Evolutionary conservation across 2,113 vertebrate genomes (phyloP).

Genomic region (Chinchilla lanigera): DNA sequence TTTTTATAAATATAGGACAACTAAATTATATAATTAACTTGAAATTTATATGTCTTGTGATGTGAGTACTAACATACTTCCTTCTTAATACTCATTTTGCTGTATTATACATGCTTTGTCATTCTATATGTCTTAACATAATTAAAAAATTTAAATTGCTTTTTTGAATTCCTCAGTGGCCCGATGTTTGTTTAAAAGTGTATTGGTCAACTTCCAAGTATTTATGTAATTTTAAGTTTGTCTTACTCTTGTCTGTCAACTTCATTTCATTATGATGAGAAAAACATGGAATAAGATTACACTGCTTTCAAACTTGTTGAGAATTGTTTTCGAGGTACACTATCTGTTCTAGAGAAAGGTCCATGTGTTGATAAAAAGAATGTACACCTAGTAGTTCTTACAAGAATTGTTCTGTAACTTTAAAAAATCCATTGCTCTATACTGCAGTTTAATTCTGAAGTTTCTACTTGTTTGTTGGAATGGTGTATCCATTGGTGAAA

Average conservation of each 20-base stretch:
- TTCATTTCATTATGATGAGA: not conserved
- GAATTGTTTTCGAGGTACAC: not conserved
- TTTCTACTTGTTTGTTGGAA: not conserved
- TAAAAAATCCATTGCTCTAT: not conserved
- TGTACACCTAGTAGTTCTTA: not conserved
- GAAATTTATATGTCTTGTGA: too few species aligned
- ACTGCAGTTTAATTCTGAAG: not conserved
- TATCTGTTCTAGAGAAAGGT: not conserved
- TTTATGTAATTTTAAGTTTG: not conserved
- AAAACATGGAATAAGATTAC: not conserved
- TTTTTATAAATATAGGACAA: too few species aligned
- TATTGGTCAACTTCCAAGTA: not conserved
- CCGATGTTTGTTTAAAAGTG: not conserved
- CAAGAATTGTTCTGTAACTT: not conserved
- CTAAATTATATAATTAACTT: too few species aligned
- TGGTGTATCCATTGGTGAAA: not conserved
- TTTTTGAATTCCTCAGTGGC: not conserved
- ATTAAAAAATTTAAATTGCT: not conserved
- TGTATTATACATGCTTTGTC: too few species aligned
- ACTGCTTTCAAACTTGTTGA: not conserved
- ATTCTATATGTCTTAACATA: too few species aligned
- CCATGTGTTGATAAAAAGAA: not conserved
- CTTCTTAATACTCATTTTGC: too few species aligned
- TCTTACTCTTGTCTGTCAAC: not conserved
- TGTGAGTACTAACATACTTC: too few species aligned